Percentiles rank a stretch among this genome's conserved stretches.
Evolutionary conservation across 2,888 invertebrate species (phyloP).

Genomic region (Drosophila lacicola): DNA sequence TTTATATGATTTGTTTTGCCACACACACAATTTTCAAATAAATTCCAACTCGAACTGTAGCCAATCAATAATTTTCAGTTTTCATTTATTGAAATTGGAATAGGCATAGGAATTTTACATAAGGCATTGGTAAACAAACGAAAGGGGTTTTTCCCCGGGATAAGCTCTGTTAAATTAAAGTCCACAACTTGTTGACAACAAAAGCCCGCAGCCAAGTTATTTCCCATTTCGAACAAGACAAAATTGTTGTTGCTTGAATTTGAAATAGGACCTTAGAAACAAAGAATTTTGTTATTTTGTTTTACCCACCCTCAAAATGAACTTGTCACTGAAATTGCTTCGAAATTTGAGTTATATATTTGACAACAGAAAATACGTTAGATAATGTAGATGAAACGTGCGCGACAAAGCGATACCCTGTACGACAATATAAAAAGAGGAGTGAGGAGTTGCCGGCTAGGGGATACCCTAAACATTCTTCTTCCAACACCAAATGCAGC

Average conservation of each 20-base stretch:
- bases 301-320: conserved; percentile 34
- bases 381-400: not conserved
- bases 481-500: too few relatives aligned
- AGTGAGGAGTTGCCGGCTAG: too few relatives aligned
- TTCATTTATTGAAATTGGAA: conserved; percentile 15
- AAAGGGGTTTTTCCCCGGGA: conserved; percentile 1
- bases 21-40: conserved; percentile 17
- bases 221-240: conserved; percentile 20
- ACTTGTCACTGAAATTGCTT: conserved; percentile 62
- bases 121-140: conserved; percentile 48
- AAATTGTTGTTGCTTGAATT: conserved; percentile 50
- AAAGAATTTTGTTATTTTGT: conserved; percentile 7
- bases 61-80: conserved; percentile 52
- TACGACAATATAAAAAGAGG: not conserved
- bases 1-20: conserved; percentile 38
- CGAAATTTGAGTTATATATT: conserved; percentile 40
- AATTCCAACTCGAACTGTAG: conserved; percentile 16
- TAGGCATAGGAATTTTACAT: conserved; percentile 27
- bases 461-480: too few relatives aligned
- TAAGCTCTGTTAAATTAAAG: conserved; percentile 28
- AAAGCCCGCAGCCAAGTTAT: conserved; percentile 12
- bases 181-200: conserved; percentile 39
- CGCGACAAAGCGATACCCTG: conserved; percentile 9
- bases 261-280: conserved; percentile 1
- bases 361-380: conserved; percentile 17